These are phyloP conservation scores for Seriola rivoliana DNA, from an alignment of 2,113 vertebrate genomes.

Conservation along the genomic window DNA sequence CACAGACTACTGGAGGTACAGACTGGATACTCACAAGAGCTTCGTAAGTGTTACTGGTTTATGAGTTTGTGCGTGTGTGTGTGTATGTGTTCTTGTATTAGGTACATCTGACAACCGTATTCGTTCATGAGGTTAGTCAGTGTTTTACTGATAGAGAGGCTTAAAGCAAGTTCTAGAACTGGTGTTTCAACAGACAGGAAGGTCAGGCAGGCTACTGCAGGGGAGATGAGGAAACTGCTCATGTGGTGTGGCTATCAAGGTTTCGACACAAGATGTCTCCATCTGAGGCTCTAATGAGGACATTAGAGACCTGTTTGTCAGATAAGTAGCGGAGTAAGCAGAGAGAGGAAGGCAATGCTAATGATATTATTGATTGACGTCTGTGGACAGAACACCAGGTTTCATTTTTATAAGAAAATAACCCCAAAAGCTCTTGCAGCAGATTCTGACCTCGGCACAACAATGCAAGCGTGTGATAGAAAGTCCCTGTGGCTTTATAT, in stretches of 20 bases:
- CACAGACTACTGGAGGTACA: constrained; percentile 66
- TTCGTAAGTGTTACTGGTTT: constrained; percentile 59
- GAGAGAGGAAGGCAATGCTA: too few species aligned
- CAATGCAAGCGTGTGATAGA: not conserved
- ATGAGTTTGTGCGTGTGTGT: not conserved
- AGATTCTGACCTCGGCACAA: not conserved
- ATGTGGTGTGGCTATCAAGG: not conserved
- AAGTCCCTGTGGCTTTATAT: not conserved
- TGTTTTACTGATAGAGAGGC: not conserved
- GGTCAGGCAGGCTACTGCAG: not conserved
- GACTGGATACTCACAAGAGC: constrained; percentile 74
- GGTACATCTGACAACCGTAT: not conserved
- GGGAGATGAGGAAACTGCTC: not conserved
- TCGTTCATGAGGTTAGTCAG: not conserved
- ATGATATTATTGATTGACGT: not conserved
- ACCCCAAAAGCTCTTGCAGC: not conserved
- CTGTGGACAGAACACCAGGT: not conserved
- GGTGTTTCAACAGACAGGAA: not conserved
- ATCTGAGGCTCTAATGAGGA: not conserved
- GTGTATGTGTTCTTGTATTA: not conserved
- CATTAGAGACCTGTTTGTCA: too few species aligned
- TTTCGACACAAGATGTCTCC: constrained; percentile 10
- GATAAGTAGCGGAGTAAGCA: too few species aligned
- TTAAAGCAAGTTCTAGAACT: not conserved
- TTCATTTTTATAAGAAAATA: not conserved